Percentiles rank a stretch among this genome's conserved stretches.
These are phyloP conservation scores for Telmatherina bonti DNA, from an alignment of 2,797 vertebrate genomes.

Conservation along the genomic window DNA sequence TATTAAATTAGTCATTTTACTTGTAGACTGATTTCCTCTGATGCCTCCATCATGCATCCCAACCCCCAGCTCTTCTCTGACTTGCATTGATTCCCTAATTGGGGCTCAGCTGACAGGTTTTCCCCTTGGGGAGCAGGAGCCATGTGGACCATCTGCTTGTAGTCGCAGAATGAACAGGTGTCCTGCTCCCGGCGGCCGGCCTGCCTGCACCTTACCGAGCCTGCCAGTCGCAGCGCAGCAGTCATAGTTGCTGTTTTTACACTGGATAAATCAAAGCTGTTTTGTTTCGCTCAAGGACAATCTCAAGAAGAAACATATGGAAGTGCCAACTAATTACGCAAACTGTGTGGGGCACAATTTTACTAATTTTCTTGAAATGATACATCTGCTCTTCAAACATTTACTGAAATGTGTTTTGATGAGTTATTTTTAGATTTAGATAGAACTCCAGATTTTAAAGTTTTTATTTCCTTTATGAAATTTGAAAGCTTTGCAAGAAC, in stretches of 20 bases:
- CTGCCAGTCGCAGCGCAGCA: not conserved
- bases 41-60: slow-evolving; percentile 15
- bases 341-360: too few species aligned
- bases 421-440: too few species aligned
- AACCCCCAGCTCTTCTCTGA: slow-evolving; percentile 33
- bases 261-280: slow-evolving; percentile 23
- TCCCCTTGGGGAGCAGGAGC: slow-evolving; percentile 65
- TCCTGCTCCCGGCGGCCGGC: slow-evolving; percentile 51
- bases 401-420: too few species aligned
- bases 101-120: slow-evolving; percentile 77
- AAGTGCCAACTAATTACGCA: too few species aligned
- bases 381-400: too few species aligned
- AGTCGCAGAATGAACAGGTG: slow-evolving; percentile 73
- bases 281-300: slow-evolving; percentile 36
- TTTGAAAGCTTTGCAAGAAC: too few species aligned
- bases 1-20: slow-evolving; percentile 35
- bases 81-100: slow-evolving; percentile 75
- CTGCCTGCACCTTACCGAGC: slow-evolving; percentile 45
- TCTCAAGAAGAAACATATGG: slow-evolving; percentile 46
- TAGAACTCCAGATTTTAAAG: too few species aligned
- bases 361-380: too few species aligned
- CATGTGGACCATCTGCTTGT: slow-evolving; percentile 77
- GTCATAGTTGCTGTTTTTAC: slow-evolving; percentile 35
- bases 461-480: too few species aligned
- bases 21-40: slow-evolving; percentile 7